Evolutionary conservation across 2,888 invertebrate species (phyloP).

Genomic region (Hymenopus coronatus): DNA sequence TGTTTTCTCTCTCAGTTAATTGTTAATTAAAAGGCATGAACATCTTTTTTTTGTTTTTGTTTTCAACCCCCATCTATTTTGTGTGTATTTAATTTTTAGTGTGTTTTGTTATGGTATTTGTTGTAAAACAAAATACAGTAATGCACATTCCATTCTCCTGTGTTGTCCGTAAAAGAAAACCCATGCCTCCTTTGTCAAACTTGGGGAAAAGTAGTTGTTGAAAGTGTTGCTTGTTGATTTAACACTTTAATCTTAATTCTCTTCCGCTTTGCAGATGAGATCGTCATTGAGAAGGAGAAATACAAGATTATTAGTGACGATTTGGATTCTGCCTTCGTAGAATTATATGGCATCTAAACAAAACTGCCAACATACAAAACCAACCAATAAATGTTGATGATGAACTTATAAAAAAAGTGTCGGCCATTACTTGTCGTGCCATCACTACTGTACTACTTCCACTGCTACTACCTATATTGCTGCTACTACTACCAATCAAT

Average conservation of each 20-base stretch:
- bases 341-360: constrained; percentile 62
- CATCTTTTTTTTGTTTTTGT: not conserved
- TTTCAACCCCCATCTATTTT: not conserved
- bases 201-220: constrained; percentile 23
- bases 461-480: constrained; percentile 3
- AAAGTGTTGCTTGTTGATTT: constrained; percentile 3
- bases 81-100: not conserved
- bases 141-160: not conserved
- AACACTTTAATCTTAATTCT: constrained; percentile 34
- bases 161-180: not conserved
- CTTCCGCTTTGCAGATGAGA: constrained; percentile 69
- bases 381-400: constrained; percentile 26
- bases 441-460: constrained; percentile 36
- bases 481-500: constrained; percentile 13
- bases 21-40: not conserved
- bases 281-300: constrained; percentile 96
- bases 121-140: not conserved
- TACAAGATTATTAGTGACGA: constrained; percentile 99
- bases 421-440: constrained; percentile 34
- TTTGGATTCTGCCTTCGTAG: constrained; percentile 98
- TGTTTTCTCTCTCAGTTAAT: not conserved
- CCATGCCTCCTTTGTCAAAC: constrained; percentile 17
- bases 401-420: constrained; percentile 24
- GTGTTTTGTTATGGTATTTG: not conserved
- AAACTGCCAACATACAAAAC: constrained; percentile 20